Evolutionary conservation across 64 coral and sea anemone species (phyloP).

Genomic region (Montipora efflorescens): DNA sequence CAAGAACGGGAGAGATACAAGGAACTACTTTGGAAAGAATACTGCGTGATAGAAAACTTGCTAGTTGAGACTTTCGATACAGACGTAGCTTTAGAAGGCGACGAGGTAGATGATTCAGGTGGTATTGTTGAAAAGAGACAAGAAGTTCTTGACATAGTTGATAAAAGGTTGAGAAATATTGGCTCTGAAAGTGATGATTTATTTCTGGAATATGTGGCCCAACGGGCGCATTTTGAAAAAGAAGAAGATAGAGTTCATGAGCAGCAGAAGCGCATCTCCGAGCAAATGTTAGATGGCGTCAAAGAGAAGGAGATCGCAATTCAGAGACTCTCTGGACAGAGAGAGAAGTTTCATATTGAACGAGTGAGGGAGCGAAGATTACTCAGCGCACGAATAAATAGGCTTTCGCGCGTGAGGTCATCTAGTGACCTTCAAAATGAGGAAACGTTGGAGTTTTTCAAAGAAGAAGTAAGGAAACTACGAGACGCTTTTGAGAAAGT

Average conservation of each 20-base stretch:
- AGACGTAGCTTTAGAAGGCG: not conserved
- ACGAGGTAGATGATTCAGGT: not conserved
- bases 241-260: conserved; percentile 91
- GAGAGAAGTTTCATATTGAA: conserved; percentile 83
- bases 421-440: conserved; percentile 85
- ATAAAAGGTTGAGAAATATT: conserved; percentile 58
- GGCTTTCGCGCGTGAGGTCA: conserved; percentile 70
- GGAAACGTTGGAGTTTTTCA: conserved; percentile 80
- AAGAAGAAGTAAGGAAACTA: conserved; percentile 80
- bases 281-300: conserved; percentile 69
- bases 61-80: conserved; percentile 30
- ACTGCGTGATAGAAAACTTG: conserved; percentile 71
- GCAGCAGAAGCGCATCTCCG: conserved; percentile 80
- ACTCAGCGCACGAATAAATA: conserved; percentile 65
- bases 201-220: conserved; percentile 73
- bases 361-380: conserved; percentile 72
- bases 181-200: conserved; percentile 48
- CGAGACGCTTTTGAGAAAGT: conserved; percentile 88
- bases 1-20: conserved; percentile 61
- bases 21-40: conserved; percentile 68
- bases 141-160: conserved; percentile 71
- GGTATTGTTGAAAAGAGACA: conserved; percentile 37
- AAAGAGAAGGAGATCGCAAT: conserved; percentile 85
- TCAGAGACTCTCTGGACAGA: conserved; percentile 66
- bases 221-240: conserved; percentile 73